These are phyloP conservation scores for Naja naja DNA, from an alignment of 2,113 vertebrate species.

Conservation along the genomic window DNA sequence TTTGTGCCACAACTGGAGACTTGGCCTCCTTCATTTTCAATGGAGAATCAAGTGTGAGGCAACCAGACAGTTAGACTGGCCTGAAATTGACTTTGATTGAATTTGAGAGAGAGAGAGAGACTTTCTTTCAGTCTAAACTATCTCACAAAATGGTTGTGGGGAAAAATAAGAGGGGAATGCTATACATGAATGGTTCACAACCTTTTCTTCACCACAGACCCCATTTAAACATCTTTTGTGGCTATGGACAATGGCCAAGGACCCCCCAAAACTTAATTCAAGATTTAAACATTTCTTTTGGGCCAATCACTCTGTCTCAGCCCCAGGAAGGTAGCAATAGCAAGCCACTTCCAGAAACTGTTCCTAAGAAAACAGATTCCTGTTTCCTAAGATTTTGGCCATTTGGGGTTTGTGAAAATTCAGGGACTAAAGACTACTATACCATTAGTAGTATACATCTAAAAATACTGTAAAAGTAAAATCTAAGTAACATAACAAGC, in stretches of 20 bases:
- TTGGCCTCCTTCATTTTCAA: not conserved
- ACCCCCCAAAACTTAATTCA: too few relatives aligned
- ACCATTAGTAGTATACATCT: not conserved
- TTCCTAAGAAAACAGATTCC: not conserved
- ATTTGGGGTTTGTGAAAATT: not conserved
- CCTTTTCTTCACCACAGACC: too few relatives aligned
- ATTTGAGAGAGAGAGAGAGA: not conserved
- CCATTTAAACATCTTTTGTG: too few relatives aligned
- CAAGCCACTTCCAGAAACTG: not conserved
- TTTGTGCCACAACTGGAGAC: not conserved
- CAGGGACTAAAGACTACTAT: not conserved
- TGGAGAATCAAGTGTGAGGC: not conserved
- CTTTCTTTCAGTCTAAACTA: not conserved
- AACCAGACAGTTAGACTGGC: not conserved
- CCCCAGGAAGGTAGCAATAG: not conserved
- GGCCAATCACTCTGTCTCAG: not conserved
- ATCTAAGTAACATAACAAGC: conserved; percentile 40
- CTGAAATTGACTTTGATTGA: not conserved
- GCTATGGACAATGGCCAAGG: too few relatives aligned
- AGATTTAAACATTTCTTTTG: too few relatives aligned
- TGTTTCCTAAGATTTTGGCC: too few relatives aligned
- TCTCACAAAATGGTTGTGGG: not conserved
- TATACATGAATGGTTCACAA: too few relatives aligned
- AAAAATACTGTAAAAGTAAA: conserved; percentile 46
- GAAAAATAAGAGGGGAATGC: not conserved